Percentiles rank a stretch among this genome's conserved stretches.
Evolutionary conservation across 2,113 vertebrate genomes (phyloP).

Genomic region (Cercopithecus mona): DNA sequence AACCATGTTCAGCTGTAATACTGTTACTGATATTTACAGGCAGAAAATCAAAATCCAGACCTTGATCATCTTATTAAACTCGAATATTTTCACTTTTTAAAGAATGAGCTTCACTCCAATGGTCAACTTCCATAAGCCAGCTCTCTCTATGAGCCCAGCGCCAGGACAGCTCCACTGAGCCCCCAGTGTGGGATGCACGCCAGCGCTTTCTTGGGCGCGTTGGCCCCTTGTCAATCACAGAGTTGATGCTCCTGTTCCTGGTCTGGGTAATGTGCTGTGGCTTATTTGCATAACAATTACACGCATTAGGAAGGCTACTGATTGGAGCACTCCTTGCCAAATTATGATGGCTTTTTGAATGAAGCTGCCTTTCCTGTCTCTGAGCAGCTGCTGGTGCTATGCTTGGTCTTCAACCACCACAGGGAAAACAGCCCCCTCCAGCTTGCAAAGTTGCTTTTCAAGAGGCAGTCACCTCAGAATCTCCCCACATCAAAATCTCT

Average conservation of each 20-base stretch:
- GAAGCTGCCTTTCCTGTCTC: slow-evolving; percentile 41
- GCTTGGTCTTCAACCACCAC: background rate
- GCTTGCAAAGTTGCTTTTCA: background rate
- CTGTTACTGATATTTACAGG: background rate
- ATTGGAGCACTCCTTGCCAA: slow-evolving; percentile 53
- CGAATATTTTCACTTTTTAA: slow-evolving; percentile 15
- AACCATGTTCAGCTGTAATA: background rate
- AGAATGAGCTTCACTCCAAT: background rate
- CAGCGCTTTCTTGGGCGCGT: background rate
- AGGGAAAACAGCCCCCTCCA: background rate
- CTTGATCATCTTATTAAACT: background rate
- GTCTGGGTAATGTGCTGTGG: background rate
- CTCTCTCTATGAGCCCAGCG: background rate
- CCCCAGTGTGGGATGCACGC: background rate
- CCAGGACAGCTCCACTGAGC: background rate
- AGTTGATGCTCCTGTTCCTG: background rate
- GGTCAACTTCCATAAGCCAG: background rate
- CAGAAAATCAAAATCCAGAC: background rate
- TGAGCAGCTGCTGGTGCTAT: background rate
- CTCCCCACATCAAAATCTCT: background rate
- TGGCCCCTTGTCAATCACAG: slow-evolving; percentile 26
- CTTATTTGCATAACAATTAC: slow-evolving; percentile 67
- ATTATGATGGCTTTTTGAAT: slow-evolving; percentile 41
- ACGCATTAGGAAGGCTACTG: slow-evolving; percentile 48
- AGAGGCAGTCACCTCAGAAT: background rate